Evolutionary conservation across 2,888 invertebrate species (phyloP).

Genomic region (Drosophila engyochracea): DNA sequence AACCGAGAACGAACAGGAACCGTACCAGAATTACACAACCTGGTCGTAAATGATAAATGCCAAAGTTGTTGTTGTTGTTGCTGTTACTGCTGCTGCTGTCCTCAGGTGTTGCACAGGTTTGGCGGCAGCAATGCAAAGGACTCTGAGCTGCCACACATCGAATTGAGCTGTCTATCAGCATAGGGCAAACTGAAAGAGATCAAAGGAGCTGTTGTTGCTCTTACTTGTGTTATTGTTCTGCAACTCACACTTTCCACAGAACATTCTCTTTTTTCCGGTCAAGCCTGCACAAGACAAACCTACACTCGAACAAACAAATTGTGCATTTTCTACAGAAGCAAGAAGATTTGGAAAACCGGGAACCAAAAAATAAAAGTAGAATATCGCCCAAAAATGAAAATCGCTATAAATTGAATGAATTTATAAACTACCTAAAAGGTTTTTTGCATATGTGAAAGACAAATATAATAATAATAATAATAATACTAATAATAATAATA

Average conservation of each 20-base stretch:
- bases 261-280: constrained; percentile 14
- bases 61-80: constrained; percentile 11
- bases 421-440: background rate
- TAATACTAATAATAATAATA: no score
- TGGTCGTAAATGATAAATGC: constrained; percentile 45
- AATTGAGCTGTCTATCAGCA: constrained; percentile 30
- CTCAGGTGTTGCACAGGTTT: constrained; percentile 66
- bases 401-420: background rate
- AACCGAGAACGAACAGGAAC: background rate
- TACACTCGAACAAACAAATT: background rate
- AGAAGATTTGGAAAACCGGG: background rate
- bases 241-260: constrained; percentile 61
- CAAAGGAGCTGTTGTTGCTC: constrained; percentile 50
- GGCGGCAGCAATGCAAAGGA: constrained; percentile 65
- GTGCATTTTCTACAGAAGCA: background rate
- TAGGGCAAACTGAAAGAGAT: constrained; percentile 49
- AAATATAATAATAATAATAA: no score
- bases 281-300: background rate
- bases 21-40: background rate
- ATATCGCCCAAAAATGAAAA: background rate
- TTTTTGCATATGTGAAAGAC: background rate
- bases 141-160: constrained; percentile 19
- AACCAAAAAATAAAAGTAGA: background rate
- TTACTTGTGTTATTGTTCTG: constrained; percentile 29
- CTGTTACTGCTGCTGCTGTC: background rate